Percentiles rank a stretch among this genome's conserved stretches.
These are phyloP conservation scores for Lucifuga dentata DNA, from an alignment of 2,113 vertebrate genomes.

Conservation along the genomic window DNA sequence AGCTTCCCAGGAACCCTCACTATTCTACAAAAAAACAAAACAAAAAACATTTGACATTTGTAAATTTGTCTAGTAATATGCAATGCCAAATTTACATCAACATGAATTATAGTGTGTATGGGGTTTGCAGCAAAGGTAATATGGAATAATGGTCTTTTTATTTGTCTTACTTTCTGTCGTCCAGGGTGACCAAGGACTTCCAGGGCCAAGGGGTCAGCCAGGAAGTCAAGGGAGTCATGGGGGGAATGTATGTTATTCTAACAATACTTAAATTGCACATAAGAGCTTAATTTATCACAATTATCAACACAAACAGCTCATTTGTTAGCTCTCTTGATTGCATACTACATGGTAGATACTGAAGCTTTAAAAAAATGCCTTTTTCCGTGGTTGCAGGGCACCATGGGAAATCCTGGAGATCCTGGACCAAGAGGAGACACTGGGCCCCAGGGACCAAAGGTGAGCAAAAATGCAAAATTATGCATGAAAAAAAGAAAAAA, in stretches of 20 bases:
- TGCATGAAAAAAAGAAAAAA: background rate
- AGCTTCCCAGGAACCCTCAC: constrained; percentile 26
- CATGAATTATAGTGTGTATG: constrained; percentile 2
- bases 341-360: background rate
- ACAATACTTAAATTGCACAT: too few species aligned
- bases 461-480: constrained; percentile 4
- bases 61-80: background rate
- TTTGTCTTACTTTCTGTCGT: constrained; percentile 2
- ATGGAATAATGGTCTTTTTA: background rate
- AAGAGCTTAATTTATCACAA: too few species aligned
- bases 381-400: constrained; percentile 52
- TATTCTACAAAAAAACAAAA: background rate
- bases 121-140: background rate
- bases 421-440: constrained; percentile 60
- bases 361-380: background rate
- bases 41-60: too few species aligned
- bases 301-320: background rate
- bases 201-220: constrained; percentile 64
- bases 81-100: constrained; percentile 24
- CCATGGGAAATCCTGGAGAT: constrained; percentile 61
- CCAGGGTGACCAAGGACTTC: constrained; percentile 68
- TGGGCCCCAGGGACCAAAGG: constrained; percentile 58
- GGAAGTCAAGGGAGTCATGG: constrained; percentile 57
- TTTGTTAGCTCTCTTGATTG: background rate
- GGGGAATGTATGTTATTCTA: constrained; percentile 55